These are phyloP conservation scores for Apocheima hispidaria DNA, from an alignment of 2,888 invertebrate genomes.

Conservation along the genomic window DNA sequence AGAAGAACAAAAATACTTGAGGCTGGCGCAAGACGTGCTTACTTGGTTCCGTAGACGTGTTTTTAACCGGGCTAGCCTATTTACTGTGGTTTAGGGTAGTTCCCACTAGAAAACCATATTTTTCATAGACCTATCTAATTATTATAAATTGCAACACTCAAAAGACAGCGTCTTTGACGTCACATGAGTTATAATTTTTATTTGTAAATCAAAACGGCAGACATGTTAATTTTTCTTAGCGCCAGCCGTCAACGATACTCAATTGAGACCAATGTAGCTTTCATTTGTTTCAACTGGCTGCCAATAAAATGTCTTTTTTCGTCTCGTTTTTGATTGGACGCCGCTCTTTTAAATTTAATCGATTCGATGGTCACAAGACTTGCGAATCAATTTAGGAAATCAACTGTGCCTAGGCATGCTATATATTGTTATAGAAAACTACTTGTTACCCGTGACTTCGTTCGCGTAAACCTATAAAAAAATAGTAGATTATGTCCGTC, in stretches of 20 bases:
- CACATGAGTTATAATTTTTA: not conserved
- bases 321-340: slow-evolving; percentile 49
- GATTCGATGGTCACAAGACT: slow-evolving; percentile 18
- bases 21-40: too few species aligned
- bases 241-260: slow-evolving; percentile 31
- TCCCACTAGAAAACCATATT: too few species aligned
- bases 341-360: slow-evolving; percentile 37
- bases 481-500: too few species aligned
- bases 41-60: too few species aligned
- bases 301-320: slow-evolving; percentile 52
- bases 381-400: slow-evolving; percentile 24
- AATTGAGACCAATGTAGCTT: slow-evolving; percentile 60
- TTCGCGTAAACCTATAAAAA: too few species aligned
- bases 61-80: too few species aligned
- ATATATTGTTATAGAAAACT: too few species aligned
- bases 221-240: slow-evolving; percentile 28
- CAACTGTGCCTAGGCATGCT: slow-evolving; percentile 1
- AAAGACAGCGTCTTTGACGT: slow-evolving; percentile 14
- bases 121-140: too few species aligned
- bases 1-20: too few species aligned
- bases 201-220: slow-evolving; percentile 23
- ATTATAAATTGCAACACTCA: not conserved
- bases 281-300: slow-evolving; percentile 52
- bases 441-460: too few species aligned
- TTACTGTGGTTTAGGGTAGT: too few species aligned